Percentiles rank a stretch among this genome's conserved stretches.
These are phyloP conservation scores for Propsilocerus akamusi DNA, from an alignment of 1,140 invertebrate species.

Conservation along the genomic window DNA sequence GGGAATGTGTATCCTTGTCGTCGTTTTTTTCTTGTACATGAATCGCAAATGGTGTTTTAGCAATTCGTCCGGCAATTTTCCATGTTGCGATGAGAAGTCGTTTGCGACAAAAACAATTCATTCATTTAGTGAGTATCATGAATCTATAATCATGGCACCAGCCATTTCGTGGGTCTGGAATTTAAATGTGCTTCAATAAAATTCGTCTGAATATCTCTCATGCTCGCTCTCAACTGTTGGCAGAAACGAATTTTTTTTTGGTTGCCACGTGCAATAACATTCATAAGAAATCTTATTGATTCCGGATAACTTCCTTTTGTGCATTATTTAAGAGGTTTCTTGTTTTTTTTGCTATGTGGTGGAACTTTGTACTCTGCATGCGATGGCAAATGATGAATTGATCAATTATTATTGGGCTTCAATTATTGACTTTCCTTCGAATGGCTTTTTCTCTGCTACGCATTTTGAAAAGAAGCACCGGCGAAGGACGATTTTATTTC, in stretches of 20 bases:
- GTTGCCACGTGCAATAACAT: no score
- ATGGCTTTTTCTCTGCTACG: no score
- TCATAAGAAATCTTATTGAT: background rate
- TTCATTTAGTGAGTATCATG: slow-evolving; percentile 24
- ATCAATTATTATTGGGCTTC: no score
- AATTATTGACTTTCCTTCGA: no score
- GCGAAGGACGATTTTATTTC: no score
- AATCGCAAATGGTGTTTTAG: slow-evolving; percentile 61
- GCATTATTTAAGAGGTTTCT: no score
- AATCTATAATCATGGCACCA: slow-evolving; percentile 6
- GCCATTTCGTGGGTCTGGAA: background rate
- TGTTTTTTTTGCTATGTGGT: no score
- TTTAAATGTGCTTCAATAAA: no score
- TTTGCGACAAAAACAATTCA: slow-evolving; percentile 26
- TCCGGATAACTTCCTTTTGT: background rate
- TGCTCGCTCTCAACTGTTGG: background rate
- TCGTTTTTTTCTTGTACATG: slow-evolving; percentile 63
- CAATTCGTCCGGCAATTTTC: slow-evolving; percentile 32
- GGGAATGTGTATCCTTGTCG: slow-evolving; percentile 48
- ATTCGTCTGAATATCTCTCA: no score
- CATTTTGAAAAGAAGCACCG: no score
- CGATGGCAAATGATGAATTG: no score
- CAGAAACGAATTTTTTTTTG: background rate
- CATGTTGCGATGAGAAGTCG: slow-evolving; percentile 36
- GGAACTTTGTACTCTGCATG: no score